Percentiles rank a stretch among this genome's conserved stretches.
phyloP scores from a whole-genome alignment of 2,113 vertebrate species.

The Gambusia holbrooki region DNA sequence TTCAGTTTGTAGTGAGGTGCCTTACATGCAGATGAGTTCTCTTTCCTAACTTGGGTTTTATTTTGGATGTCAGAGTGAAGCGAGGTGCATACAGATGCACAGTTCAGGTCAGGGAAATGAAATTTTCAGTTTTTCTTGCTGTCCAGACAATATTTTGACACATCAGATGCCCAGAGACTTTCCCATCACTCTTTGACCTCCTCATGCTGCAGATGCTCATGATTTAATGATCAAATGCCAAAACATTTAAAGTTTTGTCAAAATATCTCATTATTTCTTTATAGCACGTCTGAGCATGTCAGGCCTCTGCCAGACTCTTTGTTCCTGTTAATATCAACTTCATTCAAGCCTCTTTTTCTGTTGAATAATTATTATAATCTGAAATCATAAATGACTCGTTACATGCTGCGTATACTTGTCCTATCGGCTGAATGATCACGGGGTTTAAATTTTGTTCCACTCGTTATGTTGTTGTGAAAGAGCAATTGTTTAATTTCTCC shows the following conservation, averaged over 20 bases:
- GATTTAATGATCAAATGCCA: conserved; percentile 15
- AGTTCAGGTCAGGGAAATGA: conserved; percentile 12
- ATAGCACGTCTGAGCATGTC: background rate
- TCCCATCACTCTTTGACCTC: background rate
- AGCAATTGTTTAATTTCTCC: conserved; percentile 33
- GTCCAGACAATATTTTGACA: conserved; percentile 1
- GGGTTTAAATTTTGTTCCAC: conserved; percentile 26
- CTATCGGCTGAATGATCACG: conserved; percentile 5
- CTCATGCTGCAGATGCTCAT: background rate
- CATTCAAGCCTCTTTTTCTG: conserved; percentile 38
- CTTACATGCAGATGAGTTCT: too few relatives aligned
- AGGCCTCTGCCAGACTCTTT: conserved; percentile 28
- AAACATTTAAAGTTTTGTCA: conserved; percentile 21
- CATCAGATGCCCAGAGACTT: background rate
- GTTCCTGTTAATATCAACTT: conserved; percentile 1
- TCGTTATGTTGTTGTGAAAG: conserved; percentile 45
- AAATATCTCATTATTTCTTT: background rate
- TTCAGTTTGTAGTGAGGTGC: too few relatives aligned
- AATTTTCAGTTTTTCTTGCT: conserved; percentile 4
- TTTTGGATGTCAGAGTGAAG: background rate
- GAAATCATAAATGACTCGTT: conserved; percentile 4
- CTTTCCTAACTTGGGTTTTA: background rate
- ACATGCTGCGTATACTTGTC: conserved; percentile 2
- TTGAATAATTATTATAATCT: conserved; percentile 26
- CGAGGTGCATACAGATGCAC: background rate